These are phyloP conservation scores for Emmelina monodactyla DNA, from an alignment of 2,888 invertebrate species.

Conservation along the genomic window DNA sequence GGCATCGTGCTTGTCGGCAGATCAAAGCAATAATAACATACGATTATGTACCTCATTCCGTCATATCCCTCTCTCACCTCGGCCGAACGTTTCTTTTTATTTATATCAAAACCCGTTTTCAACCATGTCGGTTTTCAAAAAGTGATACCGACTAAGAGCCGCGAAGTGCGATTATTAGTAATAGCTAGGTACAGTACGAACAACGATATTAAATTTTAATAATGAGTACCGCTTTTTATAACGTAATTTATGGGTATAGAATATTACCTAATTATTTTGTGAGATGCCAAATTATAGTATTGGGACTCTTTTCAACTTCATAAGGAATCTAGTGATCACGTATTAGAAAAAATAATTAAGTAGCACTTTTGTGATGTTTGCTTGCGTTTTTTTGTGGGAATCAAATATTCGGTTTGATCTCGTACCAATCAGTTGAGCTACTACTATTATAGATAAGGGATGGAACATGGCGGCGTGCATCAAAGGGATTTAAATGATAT, in stretches of 20 bases:
- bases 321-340: too few relatives aligned
- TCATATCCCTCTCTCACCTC: constrained; percentile 29
- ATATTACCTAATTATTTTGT: too few relatives aligned
- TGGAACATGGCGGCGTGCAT: constrained; percentile 31
- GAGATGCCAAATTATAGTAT: too few relatives aligned
- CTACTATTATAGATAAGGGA: too few relatives aligned
- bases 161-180: constrained; percentile 52
- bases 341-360: too few relatives aligned
- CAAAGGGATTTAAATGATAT: constrained; percentile 59
- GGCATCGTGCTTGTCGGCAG: constrained; percentile 28
- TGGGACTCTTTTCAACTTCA: too few relatives aligned
- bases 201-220: constrained; percentile 33
- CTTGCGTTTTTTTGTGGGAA: not conserved
- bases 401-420: not conserved
- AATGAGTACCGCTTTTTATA: too few relatives aligned
- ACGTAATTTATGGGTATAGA: too few relatives aligned
- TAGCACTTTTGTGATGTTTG: too few relatives aligned
- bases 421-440: too few relatives aligned
- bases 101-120: constrained; percentile 48
- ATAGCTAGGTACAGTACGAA: constrained; percentile 21
- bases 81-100: constrained; percentile 42
- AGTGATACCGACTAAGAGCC: constrained; percentile 49
- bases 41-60: constrained; percentile 39
- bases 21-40: constrained; percentile 56
- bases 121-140: constrained; percentile 43